These are phyloP conservation scores for Aporrectodea caliginosa DNA, from an alignment of 1,140 invertebrate species.

Conservation along the genomic window DNA sequence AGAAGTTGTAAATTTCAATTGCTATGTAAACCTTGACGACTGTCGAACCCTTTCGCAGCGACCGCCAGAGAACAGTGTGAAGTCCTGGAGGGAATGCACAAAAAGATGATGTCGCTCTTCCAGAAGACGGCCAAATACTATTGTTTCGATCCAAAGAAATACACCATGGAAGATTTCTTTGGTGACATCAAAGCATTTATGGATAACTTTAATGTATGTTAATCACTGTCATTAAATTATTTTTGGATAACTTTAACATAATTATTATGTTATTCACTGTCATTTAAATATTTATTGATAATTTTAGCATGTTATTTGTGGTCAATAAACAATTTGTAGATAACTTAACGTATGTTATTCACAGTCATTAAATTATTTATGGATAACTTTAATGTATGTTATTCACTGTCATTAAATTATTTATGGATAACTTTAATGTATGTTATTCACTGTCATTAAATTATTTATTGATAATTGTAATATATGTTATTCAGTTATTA, in stretches of 20 bases:
- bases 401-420: slow-evolving; percentile 14
- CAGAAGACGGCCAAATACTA: slow-evolving; percentile 82
- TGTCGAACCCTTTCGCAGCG: slow-evolving; percentile 62
- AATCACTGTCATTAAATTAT: slow-evolving; percentile 14
- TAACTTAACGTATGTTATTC: too few species aligned
- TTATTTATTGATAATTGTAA: too few species aligned
- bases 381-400: slow-evolving; percentile 77
- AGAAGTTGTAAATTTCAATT: too few species aligned
- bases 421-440: too few species aligned
- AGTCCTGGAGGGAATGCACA: slow-evolving; percentile 85
- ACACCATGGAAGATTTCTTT: slow-evolving; percentile 93
- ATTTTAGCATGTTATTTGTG: too few species aligned
- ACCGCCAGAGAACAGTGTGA: slow-evolving; percentile 80
- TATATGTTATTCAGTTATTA: too few species aligned
- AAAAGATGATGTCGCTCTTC: slow-evolving; percentile 85
- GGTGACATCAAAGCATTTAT: slow-evolving; percentile 92
- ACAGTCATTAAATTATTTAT: slow-evolving; percentile 96
- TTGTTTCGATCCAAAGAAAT: slow-evolving; percentile 88
- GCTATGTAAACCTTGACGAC: too few species aligned
- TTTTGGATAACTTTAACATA: too few species aligned
- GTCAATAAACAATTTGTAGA: too few species aligned
- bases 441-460: too few species aligned
- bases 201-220: slow-evolving; percentile 77
- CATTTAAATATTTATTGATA: too few species aligned
- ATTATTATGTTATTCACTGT: too few species aligned